phyloP scores from a whole-genome alignment of 2,888 invertebrate species.

The Ormyrus labotus region DNA sequence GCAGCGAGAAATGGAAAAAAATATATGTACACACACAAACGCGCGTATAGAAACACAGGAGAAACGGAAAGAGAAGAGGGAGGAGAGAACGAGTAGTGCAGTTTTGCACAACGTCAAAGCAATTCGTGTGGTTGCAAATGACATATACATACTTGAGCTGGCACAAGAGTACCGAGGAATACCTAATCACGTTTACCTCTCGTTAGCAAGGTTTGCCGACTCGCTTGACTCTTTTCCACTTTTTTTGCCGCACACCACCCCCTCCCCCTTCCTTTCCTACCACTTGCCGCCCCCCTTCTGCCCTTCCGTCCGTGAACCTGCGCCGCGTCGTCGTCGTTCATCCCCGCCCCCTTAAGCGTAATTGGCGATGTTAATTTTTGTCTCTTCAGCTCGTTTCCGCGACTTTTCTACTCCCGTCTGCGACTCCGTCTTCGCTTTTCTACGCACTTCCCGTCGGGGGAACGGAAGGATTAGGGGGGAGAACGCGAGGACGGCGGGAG shows the following conservation, averaged over 20 bases:
- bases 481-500: neutral
- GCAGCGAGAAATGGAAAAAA: constrained; percentile 2
- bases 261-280: neutral
- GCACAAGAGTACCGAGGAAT: constrained; percentile 51
- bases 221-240: constrained; percentile 26
- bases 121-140: constrained; percentile 42
- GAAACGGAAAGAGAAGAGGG: neutral
- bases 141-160: constrained; percentile 42
- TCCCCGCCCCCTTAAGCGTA: constrained; percentile 14
- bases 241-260: neutral
- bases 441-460: neutral
- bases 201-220: constrained; percentile 57
- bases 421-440: neutral
- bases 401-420: neutral
- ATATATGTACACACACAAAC: neutral
- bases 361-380: constrained; percentile 50
- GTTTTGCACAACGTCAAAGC: constrained; percentile 38
- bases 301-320: neutral
- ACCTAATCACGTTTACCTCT: constrained; percentile 58
- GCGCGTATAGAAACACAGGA: neutral
- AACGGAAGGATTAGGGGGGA: neutral
- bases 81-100: neutral
- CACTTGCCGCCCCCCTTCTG: neutral
- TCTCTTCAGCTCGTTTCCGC: constrained; percentile 1
- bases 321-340: neutral